Base-by-base conservation (phyloP, 2,113 vertebrate genomes). In the Gnathochromis pfefferi region DNA sequence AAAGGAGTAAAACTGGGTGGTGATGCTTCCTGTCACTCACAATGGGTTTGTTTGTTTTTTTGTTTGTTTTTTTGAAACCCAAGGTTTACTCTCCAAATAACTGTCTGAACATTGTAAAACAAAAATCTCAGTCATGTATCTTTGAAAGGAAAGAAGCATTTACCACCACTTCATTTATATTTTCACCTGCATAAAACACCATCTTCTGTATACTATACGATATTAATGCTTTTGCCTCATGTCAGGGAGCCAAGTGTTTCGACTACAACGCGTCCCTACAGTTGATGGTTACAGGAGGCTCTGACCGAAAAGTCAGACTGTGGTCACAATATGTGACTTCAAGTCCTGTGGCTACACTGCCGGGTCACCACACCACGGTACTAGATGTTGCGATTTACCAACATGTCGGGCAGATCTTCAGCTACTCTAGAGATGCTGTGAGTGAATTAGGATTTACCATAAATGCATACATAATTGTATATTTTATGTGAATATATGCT, bases 181-280 rank as follows among this genome's bases (percentile, higher is more conserved):
- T 49, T 21, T 83, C 19, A 47, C 3, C 33, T 31, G 33, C 26
- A 21, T 75, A 49, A n/a, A 7, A 14, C 19, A 35, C 3, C 54
- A 42, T 49, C 21, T 45, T 65, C 12, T 84, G 26, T 49, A n/a
- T 6, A n/a, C 9, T 21, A 14, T 82, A 16, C 9, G 2, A 7
- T 19, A 78, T 47, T 3, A 49, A 7, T 31, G n/a, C 2, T 80
- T 78, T 26, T 70, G 10, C 85, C 17, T 90, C 28, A 5, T 87
- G 85, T 55, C 85, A 95, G 92, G 92, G 93, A 28, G 92, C 60
- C 10, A 87, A 85, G 35, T 95, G 93, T 80, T 96, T 96, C 49
- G 94, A 94, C 81, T 95, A 86, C 35, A 92, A 65, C 26, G 90
- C 85, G 9, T n/a, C 89, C 73, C 89, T 93, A 83, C 89, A 88